Base-by-base conservation (phyloP, 2,797 vertebrate genomes). In the Cynopterus sphinx region DNA sequence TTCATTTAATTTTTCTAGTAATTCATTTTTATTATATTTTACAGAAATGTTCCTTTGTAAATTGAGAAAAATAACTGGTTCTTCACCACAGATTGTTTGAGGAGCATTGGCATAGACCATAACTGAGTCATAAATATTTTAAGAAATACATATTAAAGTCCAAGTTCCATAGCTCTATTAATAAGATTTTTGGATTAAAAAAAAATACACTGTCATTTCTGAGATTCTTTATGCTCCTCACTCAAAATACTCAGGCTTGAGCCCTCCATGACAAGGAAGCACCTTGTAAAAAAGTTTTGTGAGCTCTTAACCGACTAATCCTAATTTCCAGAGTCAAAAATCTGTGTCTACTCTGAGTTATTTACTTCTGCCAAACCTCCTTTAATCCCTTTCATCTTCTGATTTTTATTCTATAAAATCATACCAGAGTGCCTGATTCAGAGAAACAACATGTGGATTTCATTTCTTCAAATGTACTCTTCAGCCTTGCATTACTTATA, bases 371-470 rank as follows among this genome's bases (percentile, higher is more conserved):
- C 36, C 82, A 82, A 75, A 53, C 59, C 83, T 77, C 46, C 73
- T 96, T 75, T 86, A 74, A 88, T 83, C 49, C 74, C 78, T 65
- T 86, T 91, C 94, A 73, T 88, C 83, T 94, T 96, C 74, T 92
- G 65, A 89, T 79, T 96, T 59, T 33, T 84, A 71, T 49, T 96
- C 89, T 92, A 67, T 55, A 91, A 95, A 94, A 91, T 83, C 63
- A 59, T 31, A 36, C 46, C 15, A 63, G 43, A 70, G 43, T 73
- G 46, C 86, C 68, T n/a, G 33, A 71, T 53, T 92, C 55, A 53
- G 73, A 71, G 87, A 53, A 93, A 71, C 53, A 84, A 88, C 78
- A 94, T 65, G 53, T 90, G 89, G 73, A 53, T 87, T 96, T 96
- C 39, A 68, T 96, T 93, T 91, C 79, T 73, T 59, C 63, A 79